phyloP scores from a whole-genome alignment of 1,140 invertebrate genomes.

The Eubasilissa regina region DNA sequence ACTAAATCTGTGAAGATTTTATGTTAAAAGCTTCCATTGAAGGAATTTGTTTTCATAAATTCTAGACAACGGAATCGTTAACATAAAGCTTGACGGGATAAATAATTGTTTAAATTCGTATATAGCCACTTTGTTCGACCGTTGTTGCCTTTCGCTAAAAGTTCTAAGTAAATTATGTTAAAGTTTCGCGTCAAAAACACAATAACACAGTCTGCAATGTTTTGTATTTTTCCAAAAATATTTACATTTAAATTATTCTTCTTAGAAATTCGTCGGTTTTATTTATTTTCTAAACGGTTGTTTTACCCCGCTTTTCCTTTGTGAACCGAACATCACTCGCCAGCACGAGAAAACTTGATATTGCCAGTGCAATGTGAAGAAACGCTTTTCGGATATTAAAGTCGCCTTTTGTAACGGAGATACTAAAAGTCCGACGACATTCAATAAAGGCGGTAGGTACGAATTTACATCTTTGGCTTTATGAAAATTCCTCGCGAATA shows the following conservation, averaged over 20 bases:
- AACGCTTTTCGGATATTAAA: background rate
- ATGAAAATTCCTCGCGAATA: too few relatives aligned
- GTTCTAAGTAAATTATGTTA: slow-evolving; percentile 36
- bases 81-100: slow-evolving; percentile 13
- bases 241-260: slow-evolving; percentile 39
- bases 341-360: background rate
- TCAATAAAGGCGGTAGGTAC: background rate
- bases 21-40: slow-evolving; percentile 26
- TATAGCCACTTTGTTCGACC: slow-evolving; percentile 7
- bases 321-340: slow-evolving; percentile 5
- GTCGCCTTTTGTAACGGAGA: background rate
- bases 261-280: background rate
- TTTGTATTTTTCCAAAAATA: slow-evolving; percentile 24
- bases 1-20: slow-evolving; percentile 26
- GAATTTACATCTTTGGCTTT: slow-evolving; percentile 5
- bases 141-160: slow-evolving; percentile 6
- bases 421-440: background rate
- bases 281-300: slow-evolving; percentile 11
- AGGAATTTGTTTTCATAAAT: slow-evolving; percentile 37
- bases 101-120: slow-evolving; percentile 30
- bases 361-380: background rate
- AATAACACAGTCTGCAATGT: slow-evolving; percentile 5
- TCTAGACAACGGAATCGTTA: slow-evolving; percentile 18
- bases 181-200: slow-evolving; percentile 28
- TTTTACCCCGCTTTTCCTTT: background rate